A percentile compares a stretch with the other conserved stretches of the same genome.
These are phyloP conservation scores for Ammospiza maritima DNA, from an alignment of 2,797 vertebrate genomes.

Conservation along the genomic window DNA sequence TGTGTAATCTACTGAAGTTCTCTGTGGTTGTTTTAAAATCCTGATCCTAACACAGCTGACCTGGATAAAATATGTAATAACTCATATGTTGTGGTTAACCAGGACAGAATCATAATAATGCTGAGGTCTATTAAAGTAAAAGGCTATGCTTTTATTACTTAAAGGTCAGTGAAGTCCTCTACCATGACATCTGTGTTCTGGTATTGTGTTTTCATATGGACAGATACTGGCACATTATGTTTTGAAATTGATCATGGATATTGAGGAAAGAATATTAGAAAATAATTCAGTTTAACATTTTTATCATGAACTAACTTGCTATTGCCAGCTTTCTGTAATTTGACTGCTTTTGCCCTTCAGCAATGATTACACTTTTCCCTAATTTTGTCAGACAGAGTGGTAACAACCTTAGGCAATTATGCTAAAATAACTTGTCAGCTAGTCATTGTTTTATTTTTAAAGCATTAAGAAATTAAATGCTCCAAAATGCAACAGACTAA, in stretches of 20 bases:
- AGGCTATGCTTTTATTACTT: slow-evolving; percentile 44
- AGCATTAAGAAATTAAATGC: background rate
- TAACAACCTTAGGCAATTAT: slow-evolving; percentile 24
- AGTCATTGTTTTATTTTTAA: slow-evolving; percentile 48
- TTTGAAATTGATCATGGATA: slow-evolving; percentile 1
- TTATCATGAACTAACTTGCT: background rate
- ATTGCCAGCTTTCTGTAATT: background rate
- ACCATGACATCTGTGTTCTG: background rate
- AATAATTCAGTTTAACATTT: slow-evolving; percentile 36
- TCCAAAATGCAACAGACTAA: background rate
- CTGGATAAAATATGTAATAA: slow-evolving; percentile 55
- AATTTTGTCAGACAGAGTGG: slow-evolving; percentile 36
- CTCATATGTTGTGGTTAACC: slow-evolving; percentile 50
- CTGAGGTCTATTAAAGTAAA: slow-evolving; percentile 48
- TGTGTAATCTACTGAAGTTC: slow-evolving; percentile 42
- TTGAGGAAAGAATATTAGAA: background rate
- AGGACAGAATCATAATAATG: slow-evolving; percentile 55
- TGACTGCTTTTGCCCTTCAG: slow-evolving; percentile 17
- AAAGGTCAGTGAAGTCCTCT: slow-evolving; percentile 49
- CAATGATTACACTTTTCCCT: slow-evolving; percentile 17
- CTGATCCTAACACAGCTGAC: slow-evolving; percentile 11
- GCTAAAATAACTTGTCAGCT: slow-evolving; percentile 38
- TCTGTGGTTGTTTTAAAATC: slow-evolving; percentile 44
- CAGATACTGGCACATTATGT: background rate
- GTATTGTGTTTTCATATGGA: background rate